Evolutionary conservation across 2,113 vertebrate species (phyloP).

Genomic region (Pangasianodon hypophthalmus): DNA sequence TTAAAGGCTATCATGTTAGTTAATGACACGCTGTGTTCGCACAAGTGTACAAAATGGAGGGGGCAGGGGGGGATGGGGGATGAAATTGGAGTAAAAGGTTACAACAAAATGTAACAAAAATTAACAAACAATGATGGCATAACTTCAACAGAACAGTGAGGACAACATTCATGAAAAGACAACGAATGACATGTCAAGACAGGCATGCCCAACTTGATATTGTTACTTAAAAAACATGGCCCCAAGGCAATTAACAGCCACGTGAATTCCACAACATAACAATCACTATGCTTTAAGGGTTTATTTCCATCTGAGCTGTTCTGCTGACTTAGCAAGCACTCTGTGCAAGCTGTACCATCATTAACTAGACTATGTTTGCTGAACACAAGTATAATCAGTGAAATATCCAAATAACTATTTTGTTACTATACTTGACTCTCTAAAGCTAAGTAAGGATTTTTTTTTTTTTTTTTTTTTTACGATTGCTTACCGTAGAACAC

Average conservation of each 20-base stretch:
- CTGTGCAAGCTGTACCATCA: conserved; percentile 20
- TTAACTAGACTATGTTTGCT: conserved; percentile 33
- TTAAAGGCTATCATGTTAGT: conserved; percentile 49
- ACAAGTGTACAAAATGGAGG: not conserved
- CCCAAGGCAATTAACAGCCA: conserved; percentile 39
- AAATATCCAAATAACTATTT: conserved; percentile 29
- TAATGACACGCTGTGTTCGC: conserved; percentile 34
- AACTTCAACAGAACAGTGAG: not conserved
- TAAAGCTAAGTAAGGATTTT: not conserved
- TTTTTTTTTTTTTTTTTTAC: conserved; percentile 14
- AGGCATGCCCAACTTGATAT: conserved; percentile 44
- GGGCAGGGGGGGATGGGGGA: not conserved
- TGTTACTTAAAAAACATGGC: conserved; percentile 32
- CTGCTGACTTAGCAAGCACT: conserved; percentile 46
- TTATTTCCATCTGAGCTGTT: conserved; percentile 25
- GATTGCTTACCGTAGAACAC: conserved; percentile 43
- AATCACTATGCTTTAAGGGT: conserved; percentile 17
- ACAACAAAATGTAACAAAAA: not conserved
- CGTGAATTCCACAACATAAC: conserved; percentile 42
- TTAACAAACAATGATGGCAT: not conserved
- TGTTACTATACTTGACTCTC: conserved; percentile 9
- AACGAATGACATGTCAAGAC: conserved; percentile 21
- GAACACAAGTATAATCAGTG: conserved; percentile 46
- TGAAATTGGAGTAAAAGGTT: not conserved
- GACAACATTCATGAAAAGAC: not conserved